A percentile compares a stretch with the other conserved stretches of the same genome.
Conservation (phyloP, 2,797 vertebrate genomes). For the Lagorchestes hirsutus region DNA sequence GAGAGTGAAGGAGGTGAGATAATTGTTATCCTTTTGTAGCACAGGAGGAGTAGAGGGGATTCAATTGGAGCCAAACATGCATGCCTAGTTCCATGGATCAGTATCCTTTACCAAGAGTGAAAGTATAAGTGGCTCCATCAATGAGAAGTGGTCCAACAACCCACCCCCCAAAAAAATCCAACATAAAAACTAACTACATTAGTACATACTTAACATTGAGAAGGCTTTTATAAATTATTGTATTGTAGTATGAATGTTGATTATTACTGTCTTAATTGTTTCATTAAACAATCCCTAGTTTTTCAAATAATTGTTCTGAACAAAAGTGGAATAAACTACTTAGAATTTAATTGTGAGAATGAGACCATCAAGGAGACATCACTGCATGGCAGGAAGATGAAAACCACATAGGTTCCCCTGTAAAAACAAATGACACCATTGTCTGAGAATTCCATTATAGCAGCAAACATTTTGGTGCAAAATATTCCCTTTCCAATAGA, state of each 20-base stretch:
- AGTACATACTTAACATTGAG: background rate
- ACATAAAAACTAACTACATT: background rate
- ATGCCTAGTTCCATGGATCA: background rate
- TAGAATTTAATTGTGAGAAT: background rate
- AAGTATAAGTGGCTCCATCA: background rate
- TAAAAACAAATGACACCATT: conserved; percentile 43
- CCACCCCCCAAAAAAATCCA: background rate
- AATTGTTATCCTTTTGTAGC: background rate
- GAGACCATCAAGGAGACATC: conserved; percentile 6
- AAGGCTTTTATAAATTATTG: background rate
- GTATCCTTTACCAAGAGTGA: background rate
- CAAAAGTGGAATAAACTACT: background rate
- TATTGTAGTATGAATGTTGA: background rate
- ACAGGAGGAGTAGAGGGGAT: background rate
- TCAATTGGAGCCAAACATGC: background rate
- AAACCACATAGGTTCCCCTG: background rate
- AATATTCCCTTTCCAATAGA: background rate
- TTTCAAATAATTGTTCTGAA: background rate
- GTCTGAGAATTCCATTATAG: conserved; percentile 43
- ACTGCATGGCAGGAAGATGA: background rate
- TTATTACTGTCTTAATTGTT: background rate
- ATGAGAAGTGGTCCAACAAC: background rate
- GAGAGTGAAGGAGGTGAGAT: background rate
- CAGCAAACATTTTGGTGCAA: background rate
- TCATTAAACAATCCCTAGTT: background rate